Evolutionary conservation across 2,888 invertebrate genomes (phyloP).

Genomic region (Malacosoma neustria): DNA sequence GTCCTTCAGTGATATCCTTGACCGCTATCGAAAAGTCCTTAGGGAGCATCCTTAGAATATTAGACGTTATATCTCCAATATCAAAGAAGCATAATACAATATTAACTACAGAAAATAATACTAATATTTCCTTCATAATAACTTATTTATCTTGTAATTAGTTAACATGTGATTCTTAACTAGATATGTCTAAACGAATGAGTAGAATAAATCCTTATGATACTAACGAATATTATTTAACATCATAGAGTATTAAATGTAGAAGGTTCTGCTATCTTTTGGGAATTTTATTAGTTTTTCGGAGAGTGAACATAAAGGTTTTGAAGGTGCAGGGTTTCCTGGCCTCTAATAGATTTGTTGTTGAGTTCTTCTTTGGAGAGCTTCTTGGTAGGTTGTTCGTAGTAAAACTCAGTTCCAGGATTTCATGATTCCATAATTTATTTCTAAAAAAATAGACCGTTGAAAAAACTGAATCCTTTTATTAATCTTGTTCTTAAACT

Average conservation of each 20-base stretch:
- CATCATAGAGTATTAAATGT: background rate
- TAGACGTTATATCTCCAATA: slow-evolving; percentile 39
- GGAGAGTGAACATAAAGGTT: no score
- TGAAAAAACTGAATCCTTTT: no score
- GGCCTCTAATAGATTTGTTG: no score
- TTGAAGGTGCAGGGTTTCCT: no score
- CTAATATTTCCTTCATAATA: slow-evolving; percentile 13
- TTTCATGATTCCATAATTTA: no score
- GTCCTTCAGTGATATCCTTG: slow-evolving; percentile 53
- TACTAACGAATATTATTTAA: no score
- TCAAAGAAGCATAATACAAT: slow-evolving; percentile 33
- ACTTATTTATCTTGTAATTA: slow-evolving; percentile 7
- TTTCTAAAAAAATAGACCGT: no score
- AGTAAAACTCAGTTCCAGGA: no score
- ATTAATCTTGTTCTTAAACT: no score
- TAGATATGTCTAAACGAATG: slow-evolving; percentile 3
- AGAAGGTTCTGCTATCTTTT: background rate
- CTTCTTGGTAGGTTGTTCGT: no score
- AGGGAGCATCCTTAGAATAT: slow-evolving; percentile 35
- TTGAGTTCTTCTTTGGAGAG: no score
- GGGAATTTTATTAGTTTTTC: no score
- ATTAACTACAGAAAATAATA: slow-evolving; percentile 14
- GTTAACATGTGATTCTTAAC: slow-evolving; percentile 8
- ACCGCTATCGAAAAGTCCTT: slow-evolving; percentile 48
- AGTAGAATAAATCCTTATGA: background rate